These are phyloP conservation scores for Girardinus metallicus DNA, from an alignment of 2,797 vertebrate genomes.

Conservation along the genomic window DNA sequence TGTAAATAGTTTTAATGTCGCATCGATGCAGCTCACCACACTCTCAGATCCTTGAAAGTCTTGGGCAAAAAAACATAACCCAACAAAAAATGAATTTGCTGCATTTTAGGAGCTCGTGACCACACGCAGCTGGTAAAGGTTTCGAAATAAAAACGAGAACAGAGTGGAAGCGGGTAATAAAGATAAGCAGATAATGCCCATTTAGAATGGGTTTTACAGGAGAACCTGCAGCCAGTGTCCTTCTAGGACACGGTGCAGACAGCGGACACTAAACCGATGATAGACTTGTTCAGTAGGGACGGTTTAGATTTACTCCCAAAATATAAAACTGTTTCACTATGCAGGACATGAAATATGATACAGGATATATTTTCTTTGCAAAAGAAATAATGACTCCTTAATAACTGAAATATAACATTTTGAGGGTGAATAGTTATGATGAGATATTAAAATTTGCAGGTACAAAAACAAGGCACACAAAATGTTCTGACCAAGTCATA, in stretches of 20 bases:
- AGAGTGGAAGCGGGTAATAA: constrained; percentile 18
- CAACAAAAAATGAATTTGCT: constrained; percentile 9
- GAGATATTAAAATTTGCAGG: background rate
- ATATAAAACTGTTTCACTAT: background rate
- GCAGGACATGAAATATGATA: background rate
- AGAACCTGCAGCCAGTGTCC: constrained; percentile 40
- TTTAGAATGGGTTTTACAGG: constrained; percentile 38
- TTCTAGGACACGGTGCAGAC: constrained; percentile 23
- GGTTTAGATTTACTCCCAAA: constrained; percentile 21
- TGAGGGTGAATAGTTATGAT: constrained; percentile 10
- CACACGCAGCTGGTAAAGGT: constrained; percentile 21
- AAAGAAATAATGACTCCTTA: background rate
- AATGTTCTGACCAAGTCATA: background rate
- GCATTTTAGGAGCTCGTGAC: constrained; percentile 4
- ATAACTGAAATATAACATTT: background rate
- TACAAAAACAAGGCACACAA: background rate
- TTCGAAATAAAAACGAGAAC: constrained; percentile 16
- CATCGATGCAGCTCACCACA: constrained; percentile 3
- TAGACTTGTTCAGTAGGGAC: constrained; percentile 9
- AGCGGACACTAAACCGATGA: constrained; percentile 22
- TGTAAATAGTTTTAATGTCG: constrained; percentile 19
- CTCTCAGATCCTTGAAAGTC: constrained; percentile 14
- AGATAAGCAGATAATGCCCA: constrained; percentile 1
- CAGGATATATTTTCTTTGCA: background rate
- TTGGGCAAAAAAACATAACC: background rate